Percentiles rank a stretch among this genome's conserved stretches.
phyloP scores from a whole-genome alignment of 1,140 invertebrate genomes.

The Drosophila bocki region DNA sequence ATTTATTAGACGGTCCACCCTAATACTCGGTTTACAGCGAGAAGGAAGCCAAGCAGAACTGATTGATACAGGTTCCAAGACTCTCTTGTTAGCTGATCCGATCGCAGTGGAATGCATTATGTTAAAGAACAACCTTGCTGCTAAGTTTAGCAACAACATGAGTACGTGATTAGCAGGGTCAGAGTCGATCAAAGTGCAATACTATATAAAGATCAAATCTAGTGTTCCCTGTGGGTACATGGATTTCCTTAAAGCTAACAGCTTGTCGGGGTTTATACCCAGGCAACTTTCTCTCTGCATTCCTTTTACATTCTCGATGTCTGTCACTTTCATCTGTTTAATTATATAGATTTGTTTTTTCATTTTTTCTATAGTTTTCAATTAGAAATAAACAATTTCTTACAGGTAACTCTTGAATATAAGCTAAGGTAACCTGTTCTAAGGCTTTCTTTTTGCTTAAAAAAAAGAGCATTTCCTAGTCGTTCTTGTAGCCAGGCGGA shows the following conservation, averaged over 20 bases:
- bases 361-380: not conserved
- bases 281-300: slow-evolving; percentile 24
- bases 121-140: slow-evolving; percentile 38
- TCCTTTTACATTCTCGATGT: slow-evolving; percentile 15
- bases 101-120: slow-evolving; percentile 24
- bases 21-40: not conserved
- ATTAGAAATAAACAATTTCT: not conserved
- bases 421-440: not conserved
- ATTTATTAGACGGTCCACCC: slow-evolving; percentile 2
- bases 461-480: not conserved
- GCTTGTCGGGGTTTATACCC: slow-evolving; percentile 1
- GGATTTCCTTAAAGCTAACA: not conserved
- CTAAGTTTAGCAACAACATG: slow-evolving; percentile 19
- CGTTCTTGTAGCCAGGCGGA: not conserved
- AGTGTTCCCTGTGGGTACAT: not conserved
- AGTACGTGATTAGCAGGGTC: slow-evolving; percentile 39
- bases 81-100: slow-evolving; percentile 3
- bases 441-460: not conserved
- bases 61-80: slow-evolving; percentile 27
- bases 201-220: not conserved
- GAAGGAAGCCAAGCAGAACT: slow-evolving; percentile 40
- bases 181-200: not conserved
- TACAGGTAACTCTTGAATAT: not conserved
- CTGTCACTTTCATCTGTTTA: slow-evolving; percentile 18
- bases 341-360: not conserved